A percentile compares a stretch with the other conserved stretches of the same genome.
phyloP scores from a whole-genome alignment of 2,797 vertebrate genomes.

The Ctenopoma multispine region DNA sequence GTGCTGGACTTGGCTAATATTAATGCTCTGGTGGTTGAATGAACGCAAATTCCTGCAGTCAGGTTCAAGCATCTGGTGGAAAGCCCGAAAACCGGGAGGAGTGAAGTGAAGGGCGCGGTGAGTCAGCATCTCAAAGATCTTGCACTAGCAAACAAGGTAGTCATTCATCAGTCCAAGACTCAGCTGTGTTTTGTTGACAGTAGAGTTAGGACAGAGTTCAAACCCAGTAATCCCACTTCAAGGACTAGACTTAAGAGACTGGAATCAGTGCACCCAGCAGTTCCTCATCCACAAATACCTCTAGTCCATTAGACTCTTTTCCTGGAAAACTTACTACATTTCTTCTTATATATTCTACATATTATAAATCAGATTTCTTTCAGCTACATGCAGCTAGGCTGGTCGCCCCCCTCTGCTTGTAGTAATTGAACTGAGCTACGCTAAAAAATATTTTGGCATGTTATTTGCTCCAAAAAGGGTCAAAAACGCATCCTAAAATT shows the following conservation, averaged over 20 bases:
- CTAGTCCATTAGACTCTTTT: background rate
- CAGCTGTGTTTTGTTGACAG: background rate
- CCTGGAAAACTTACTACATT: background rate
- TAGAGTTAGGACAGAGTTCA: background rate
- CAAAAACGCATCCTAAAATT: background rate
- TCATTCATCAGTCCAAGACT: background rate
- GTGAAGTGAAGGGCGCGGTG: background rate
- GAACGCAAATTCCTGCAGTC: background rate
- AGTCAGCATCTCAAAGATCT: background rate
- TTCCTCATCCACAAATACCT: background rate
- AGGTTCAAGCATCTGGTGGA: background rate
- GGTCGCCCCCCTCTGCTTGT: too few relatives aligned
- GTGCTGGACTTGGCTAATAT: too few relatives aligned
- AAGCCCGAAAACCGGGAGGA: background rate
- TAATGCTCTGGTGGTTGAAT: background rate
- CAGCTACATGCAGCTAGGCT: too few relatives aligned
- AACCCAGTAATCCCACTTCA: too few relatives aligned
- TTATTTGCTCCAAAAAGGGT: too few relatives aligned
- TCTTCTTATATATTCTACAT: background rate
- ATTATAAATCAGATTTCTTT: too few relatives aligned
- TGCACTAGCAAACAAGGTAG: background rate
- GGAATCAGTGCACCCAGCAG: background rate
- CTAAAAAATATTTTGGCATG: too few relatives aligned
- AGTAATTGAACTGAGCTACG: too few relatives aligned
- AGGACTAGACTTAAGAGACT: too few relatives aligned